phyloP scores from a whole-genome alignment of 2,888 invertebrate species.

The Odontomyia ornata region DNA sequence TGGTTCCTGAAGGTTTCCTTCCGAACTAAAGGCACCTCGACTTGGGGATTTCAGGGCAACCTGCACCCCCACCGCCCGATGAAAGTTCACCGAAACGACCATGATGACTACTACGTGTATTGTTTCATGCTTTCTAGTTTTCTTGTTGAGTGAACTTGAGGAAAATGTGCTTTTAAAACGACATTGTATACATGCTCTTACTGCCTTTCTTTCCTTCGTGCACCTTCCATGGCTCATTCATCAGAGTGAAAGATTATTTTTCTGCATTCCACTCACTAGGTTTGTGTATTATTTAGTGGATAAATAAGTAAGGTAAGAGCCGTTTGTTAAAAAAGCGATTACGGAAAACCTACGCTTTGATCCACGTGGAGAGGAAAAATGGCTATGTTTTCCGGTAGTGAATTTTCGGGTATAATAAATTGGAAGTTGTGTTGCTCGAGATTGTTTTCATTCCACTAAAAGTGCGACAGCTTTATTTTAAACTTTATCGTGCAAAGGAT shows the following conservation, averaged over 20 bases:
- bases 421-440: neutral
- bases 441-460: neutral
- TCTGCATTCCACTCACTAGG: neutral
- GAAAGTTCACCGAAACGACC: neutral
- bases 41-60: neutral
- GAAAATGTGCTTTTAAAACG: constrained; percentile 15
- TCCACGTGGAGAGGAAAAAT: neutral
- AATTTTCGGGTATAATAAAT: neutral
- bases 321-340: neutral
- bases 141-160: neutral
- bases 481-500: too few relatives aligned
- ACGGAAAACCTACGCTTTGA: neutral
- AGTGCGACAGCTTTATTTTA: too few relatives aligned
- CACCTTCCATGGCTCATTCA: neutral
- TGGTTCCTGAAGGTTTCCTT: neutral
- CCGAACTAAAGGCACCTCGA: constrained; percentile 2
- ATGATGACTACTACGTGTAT: constrained; percentile 9
- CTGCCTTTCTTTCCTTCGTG: neutral
- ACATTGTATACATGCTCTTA: neutral
- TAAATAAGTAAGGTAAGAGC: neutral
- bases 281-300: constrained; percentile 15
- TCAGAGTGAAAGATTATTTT: neutral
- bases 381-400: neutral
- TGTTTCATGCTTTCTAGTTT: constrained; percentile 22
- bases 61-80: neutral